Evolutionary conservation across 2,113 vertebrate species (phyloP).

Genomic region (Stegastes partitus): DNA sequence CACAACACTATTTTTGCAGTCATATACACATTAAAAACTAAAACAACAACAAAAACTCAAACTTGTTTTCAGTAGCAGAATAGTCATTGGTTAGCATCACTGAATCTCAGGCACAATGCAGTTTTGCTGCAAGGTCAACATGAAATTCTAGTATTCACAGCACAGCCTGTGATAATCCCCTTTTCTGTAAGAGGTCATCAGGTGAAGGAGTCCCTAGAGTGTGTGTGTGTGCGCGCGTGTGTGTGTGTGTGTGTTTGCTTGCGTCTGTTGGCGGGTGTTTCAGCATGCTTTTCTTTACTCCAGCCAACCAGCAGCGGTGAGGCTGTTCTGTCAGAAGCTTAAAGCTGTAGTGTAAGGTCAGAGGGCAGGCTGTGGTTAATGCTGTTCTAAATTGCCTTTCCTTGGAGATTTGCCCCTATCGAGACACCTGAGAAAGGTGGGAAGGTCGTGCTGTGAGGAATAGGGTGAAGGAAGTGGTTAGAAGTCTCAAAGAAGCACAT

Average conservation of each 20-base stretch:
- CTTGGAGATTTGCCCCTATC: constrained; percentile 67
- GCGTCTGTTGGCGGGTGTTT: constrained; percentile 8
- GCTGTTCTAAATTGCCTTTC: constrained; percentile 79
- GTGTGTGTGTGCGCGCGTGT: constrained; percentile 33
- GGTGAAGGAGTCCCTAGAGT: constrained; percentile 57
- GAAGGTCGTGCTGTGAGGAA: constrained; percentile 59
- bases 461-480: constrained; percentile 35
- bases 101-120: constrained; percentile 16
- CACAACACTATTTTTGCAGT: too few relatives aligned
- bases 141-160: constrained; percentile 54
- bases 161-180: constrained; percentile 63
- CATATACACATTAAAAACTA: too few relatives aligned
- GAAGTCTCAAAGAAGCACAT: constrained; percentile 22
- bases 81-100: constrained; percentile 12
- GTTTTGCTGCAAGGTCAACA: constrained; percentile 60
- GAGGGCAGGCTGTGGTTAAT: constrained; percentile 72
- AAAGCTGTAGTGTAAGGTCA: constrained; percentile 62
- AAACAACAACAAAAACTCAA: too few relatives aligned
- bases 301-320: constrained; percentile 38
- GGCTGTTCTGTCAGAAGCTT: constrained; percentile 62
- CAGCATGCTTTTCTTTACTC: constrained; percentile 43
- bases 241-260: constrained; percentile 23
- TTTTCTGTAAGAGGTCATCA: constrained; percentile 62
- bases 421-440: constrained; percentile 67
- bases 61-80: background rate